Base-by-base conservation (phyloP, 2,113 vertebrate species). In the Erythrocercus mccallii region DNA sequence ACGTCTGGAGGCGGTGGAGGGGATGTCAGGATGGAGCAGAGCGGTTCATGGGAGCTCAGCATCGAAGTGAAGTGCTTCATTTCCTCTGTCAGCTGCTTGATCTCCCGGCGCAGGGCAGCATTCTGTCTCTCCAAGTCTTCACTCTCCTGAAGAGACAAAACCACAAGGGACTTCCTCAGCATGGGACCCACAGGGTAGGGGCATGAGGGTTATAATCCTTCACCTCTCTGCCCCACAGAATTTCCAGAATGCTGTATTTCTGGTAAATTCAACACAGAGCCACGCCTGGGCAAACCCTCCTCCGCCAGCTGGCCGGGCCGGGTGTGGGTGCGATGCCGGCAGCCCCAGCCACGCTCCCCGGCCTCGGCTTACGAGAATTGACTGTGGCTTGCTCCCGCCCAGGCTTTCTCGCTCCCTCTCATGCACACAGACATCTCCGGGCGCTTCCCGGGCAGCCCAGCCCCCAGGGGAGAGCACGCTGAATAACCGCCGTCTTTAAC, bases 81-180 rank as follows among this genome's bases (percentile, higher is more conserved):
- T 96, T 99, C 99, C 84, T 99, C 99, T 0, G 98, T 98, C 95
- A 99, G 98, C 93, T 98, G 98, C 96, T 99, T 99, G 96, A 99
- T 99, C 95, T 99, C 99, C 91, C 99, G 98, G 92, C 98, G 98
- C 87, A 99, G 97, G 21, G 99, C 99, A 0, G 98, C 98, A 1
- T 99, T 99, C 87, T 99, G 98, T 81, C 99, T 99, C 97, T 99
- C 99, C 95, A 99, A 95, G 96, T 98, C 98, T 93, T 99, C 99
- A 2, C 99, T 99, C 94, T 99, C 99, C 99, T 99, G 97, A 78
- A 44, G 65, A 90, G 40, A 90, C 45, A 91, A 88, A 74, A 89
- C 60, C 72, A 64, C 45, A 85, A 85, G 58, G 47, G 57, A 21
- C 7, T 54, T 69, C 86, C 53, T 85, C 58, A 54, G 31, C 3